A percentile compares a stretch with the other conserved stretches of the same genome.
These are phyloP conservation scores for human (Homo sapiens) DNA, from an alignment of 2,113 vertebrate species.

Conservation along the genomic window GRCh38 chr6:124205501-124206000, in stretches of 20 bases:
- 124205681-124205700: not conserved
- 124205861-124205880: not conserved
- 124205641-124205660: not conserved
- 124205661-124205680: not conserved
- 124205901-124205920: not conserved
- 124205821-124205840: not conserved
- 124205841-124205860: not conserved
- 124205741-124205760: not conserved
- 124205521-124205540: not conserved
- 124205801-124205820: not conserved
- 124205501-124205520: not conserved
- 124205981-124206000: not conserved
- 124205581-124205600: not conserved
- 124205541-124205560: not conserved
- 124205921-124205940: not conserved
- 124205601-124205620: not conserved
- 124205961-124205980: not conserved
- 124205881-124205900: not conserved
- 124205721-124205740: not conserved
- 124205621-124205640: not conserved
- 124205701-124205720: not conserved
- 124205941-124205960: not conserved
- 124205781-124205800: not conserved
- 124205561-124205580: not conserved
- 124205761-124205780: not conserved